Evolutionary conservation across 2,113 vertebrate genomes (phyloP).

Genomic region (Myrmophylax atrothorax): DNA sequence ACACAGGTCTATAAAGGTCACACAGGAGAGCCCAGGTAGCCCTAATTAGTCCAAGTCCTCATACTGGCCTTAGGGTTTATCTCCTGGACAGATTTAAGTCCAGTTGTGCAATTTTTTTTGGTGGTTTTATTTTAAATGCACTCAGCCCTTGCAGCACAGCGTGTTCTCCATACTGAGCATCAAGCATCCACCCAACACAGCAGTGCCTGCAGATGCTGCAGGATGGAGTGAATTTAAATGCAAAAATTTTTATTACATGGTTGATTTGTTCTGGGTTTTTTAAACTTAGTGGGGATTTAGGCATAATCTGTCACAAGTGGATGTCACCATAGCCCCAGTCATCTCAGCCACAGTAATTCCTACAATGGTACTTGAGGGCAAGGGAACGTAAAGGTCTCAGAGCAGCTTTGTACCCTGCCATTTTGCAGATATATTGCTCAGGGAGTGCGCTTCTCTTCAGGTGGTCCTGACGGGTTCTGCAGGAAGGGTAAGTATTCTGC

Average conservation of each 20-base stretch:
- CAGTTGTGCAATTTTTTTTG: background rate
- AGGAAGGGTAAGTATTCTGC: background rate
- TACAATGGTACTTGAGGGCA: background rate
- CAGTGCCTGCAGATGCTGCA: background rate
- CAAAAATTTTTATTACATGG: background rate
- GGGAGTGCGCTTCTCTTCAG: background rate
- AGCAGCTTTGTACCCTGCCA: background rate
- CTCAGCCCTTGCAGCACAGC: background rate
- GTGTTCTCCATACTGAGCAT: background rate
- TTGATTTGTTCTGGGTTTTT: background rate
- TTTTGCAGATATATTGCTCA: background rate
- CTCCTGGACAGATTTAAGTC: background rate
- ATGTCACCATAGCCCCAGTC: background rate
- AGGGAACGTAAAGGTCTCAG: background rate
- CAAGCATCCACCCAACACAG: background rate
- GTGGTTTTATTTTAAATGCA: accelerated
- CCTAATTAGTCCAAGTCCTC: background rate
- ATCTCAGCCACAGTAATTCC: background rate
- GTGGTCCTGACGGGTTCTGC: background rate
- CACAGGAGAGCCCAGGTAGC: background rate
- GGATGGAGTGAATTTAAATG: background rate
- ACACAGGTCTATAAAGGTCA: background rate
- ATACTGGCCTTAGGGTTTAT: background rate
- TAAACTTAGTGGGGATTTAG: background rate
- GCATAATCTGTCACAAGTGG: background rate